These are phyloP conservation scores for Perca schrenkii DNA, from an alignment of 2,113 vertebrate genomes.

Conservation along the genomic window DNA sequence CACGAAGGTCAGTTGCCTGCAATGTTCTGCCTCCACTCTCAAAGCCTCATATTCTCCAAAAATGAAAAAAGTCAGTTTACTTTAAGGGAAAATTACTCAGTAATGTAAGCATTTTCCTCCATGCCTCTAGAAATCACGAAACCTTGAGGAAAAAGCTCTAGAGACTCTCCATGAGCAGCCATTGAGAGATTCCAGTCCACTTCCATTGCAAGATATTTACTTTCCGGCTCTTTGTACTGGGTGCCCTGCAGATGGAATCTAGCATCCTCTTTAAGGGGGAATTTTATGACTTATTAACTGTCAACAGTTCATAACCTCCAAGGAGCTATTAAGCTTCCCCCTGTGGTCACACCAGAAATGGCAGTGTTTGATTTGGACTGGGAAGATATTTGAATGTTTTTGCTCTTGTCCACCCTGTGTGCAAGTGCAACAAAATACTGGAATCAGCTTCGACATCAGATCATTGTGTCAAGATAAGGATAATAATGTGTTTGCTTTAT, in stretches of 20 bases:
- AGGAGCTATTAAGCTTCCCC: slow-evolving; percentile 95
- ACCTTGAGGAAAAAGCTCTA: slow-evolving; percentile 89
- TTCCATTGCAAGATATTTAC: slow-evolving; percentile 94
- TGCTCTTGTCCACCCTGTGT: slow-evolving; percentile 64
- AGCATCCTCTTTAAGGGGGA: slow-evolving; percentile 92
- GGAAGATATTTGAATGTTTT: slow-evolving; percentile 72
- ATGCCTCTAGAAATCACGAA: slow-evolving; percentile 94
- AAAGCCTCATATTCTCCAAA: slow-evolving; percentile 65
- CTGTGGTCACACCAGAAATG: slow-evolving; percentile 91
- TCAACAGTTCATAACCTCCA: slow-evolving; percentile 98
- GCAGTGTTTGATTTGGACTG: slow-evolving; percentile 92
- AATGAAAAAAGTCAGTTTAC: slow-evolving; percentile 68
- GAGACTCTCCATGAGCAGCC: slow-evolving; percentile 92
- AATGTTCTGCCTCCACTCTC: slow-evolving; percentile 79
- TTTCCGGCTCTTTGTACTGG: slow-evolving; percentile 93
- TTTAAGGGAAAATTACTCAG: slow-evolving; percentile 91
- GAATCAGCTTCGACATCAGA: slow-evolving; percentile 59
- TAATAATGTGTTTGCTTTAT: slow-evolving; percentile 64
- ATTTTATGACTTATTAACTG: slow-evolving; percentile 99
- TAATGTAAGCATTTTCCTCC: slow-evolving; percentile 94
- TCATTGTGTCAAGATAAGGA: slow-evolving; percentile 67
- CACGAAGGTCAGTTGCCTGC: slow-evolving; percentile 81
- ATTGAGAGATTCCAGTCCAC: slow-evolving; percentile 94
- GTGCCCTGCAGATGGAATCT: slow-evolving; percentile 94
- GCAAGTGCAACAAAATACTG: slow-evolving; percentile 73